Percentiles rank a stretch among this genome's conserved stretches.
Evolutionary conservation across 2,888 invertebrate species (phyloP).

Genomic region (Anoplius nigerrimus): DNA sequence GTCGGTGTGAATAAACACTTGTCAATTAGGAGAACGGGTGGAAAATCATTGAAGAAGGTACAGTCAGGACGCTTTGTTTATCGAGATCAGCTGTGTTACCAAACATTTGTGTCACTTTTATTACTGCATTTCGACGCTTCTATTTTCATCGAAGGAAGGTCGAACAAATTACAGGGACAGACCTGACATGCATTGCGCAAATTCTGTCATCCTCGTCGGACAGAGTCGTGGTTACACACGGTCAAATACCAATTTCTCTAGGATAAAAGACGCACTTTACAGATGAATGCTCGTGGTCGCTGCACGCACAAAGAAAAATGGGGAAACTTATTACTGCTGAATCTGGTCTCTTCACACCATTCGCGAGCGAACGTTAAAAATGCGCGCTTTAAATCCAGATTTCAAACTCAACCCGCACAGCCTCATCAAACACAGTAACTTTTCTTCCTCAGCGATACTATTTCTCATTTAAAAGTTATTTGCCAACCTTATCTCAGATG

Average conservation of each 20-base stretch:
- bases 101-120: conserved; percentile 58
- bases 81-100: conserved; percentile 71
- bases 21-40: conserved; percentile 38
- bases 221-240: not conserved
- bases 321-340: no score
- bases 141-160: conserved; percentile 59
- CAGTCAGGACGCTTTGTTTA: conserved; percentile 68
- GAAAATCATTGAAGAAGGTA: conserved; percentile 64
- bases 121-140: conserved; percentile 40
- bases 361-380: no score
- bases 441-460: no score
- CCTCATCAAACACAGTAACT: no score
- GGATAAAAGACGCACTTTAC: not conserved
- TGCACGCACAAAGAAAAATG: no score
- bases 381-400: no score
- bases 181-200: conserved; percentile 25
- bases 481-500: no score
- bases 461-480: no score
- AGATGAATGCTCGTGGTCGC: no score
- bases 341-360: no score
- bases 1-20: conserved; percentile 50
- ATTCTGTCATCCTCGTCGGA: conserved; percentile 14
- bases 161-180: conserved; percentile 32
- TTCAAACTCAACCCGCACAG: no score
- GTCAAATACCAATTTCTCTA: not conserved